phyloP scores from a whole-genome alignment of 2,888 invertebrate genomes.

The Malthinus seriepunctatus region DNA sequence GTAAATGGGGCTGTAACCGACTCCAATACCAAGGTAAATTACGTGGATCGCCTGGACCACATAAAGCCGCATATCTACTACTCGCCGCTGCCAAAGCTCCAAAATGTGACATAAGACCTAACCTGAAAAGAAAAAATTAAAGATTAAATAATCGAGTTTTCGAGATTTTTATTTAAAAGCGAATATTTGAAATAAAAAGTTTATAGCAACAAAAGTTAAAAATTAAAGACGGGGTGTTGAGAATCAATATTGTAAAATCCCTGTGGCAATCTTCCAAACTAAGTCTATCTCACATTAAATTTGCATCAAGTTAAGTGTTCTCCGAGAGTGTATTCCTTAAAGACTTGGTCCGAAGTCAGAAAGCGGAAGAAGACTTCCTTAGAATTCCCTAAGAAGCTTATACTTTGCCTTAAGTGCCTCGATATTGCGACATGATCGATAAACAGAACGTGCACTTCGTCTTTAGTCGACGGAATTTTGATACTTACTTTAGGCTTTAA shows the following conservation, averaged over 20 bases:
- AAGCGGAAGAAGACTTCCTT: constrained; percentile 47
- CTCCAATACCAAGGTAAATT: constrained; percentile 70
- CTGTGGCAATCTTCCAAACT: constrained; percentile 37
- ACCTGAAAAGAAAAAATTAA: constrained; percentile 55
- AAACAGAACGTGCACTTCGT: constrained; percentile 43
- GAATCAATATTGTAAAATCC: constrained; percentile 37
- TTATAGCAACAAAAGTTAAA: constrained; percentile 31
- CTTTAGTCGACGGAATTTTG: constrained; percentile 29
- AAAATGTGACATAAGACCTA: constrained; percentile 82
- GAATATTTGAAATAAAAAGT: constrained; percentile 16
- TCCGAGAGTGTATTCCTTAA: constrained; percentile 42
- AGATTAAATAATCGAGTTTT: not conserved
- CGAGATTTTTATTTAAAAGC: not conserved
- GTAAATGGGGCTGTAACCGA: constrained; percentile 57
- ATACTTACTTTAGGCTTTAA: constrained; percentile 16
- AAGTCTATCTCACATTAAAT: constrained; percentile 54
- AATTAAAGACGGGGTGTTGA: constrained; percentile 32
- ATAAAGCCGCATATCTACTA: constrained; percentile 68
- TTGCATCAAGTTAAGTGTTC: constrained; percentile 57
- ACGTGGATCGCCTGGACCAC: constrained; percentile 56
- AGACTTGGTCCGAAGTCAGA: constrained; percentile 46
- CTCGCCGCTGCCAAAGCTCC: constrained; percentile 70
- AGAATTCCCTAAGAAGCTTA: constrained; percentile 56
- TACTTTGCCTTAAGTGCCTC: constrained; percentile 51
- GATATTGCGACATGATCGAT: constrained; percentile 54